Percentiles rank a stretch among this genome's conserved stretches.
Evolutionary conservation across 1,140 invertebrate species (phyloP).

Genomic region (Bradynema listronoti): DNA sequence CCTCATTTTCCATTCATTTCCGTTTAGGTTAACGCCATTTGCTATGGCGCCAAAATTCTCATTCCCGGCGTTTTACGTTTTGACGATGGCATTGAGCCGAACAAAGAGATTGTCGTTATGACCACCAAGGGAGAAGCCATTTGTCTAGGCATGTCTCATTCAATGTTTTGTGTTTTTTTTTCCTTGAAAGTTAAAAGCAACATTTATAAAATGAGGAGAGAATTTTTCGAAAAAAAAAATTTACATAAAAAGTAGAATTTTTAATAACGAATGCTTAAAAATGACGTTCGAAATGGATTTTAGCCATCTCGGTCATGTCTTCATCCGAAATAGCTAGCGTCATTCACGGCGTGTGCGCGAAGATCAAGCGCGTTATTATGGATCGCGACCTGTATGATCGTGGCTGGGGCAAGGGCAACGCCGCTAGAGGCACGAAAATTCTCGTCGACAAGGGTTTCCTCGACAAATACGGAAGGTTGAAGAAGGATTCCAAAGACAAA

Average conservation of each 20-base stretch:
- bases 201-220: no score
- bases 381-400: conserved; percentile 92
- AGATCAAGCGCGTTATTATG: conserved; percentile 98
- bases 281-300: conserved; percentile 31
- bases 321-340: conserved; percentile 93
- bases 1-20: neutral
- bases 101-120: conserved; percentile 94
- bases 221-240: no score
- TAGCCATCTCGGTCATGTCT: conserved; percentile 91
- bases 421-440: conserved; percentile 82
- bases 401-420: conserved; percentile 61
- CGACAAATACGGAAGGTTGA: conserved; percentile 71
- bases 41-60: conserved; percentile 92
- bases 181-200: conserved; percentile 20
- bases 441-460: conserved; percentile 81
- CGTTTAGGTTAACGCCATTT: conserved; percentile 84
- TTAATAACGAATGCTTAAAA: no score
- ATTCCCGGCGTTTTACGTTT: conserved; percentile 90
- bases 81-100: conserved; percentile 92
- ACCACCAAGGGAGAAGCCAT: conserved; percentile 98
- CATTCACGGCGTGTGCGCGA: conserved; percentile 94
- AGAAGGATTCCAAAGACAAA: no score
- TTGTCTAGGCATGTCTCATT: conserved; percentile 68
- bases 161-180: no score
- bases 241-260: no score